Base-by-base conservation (phyloP, 2,113 vertebrate genomes). In the Seriola dumerili region DNA sequence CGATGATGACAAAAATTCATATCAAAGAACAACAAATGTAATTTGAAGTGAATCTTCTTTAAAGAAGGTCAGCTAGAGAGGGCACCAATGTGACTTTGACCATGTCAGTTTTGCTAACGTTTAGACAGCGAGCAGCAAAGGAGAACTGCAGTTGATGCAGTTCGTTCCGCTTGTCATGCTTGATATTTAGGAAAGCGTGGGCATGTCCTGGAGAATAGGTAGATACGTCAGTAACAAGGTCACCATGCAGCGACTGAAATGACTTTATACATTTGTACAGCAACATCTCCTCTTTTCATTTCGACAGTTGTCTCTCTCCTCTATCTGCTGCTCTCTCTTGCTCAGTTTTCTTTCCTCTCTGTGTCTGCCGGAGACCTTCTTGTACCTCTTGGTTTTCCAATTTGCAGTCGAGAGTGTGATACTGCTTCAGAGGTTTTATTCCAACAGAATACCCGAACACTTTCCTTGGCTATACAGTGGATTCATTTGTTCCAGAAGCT, bases 121-220 rank as follows among this genome's bases (percentile, higher is more conserved):
- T 91, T 79, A 79, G 85, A 88, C 83, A 77, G 74, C 83, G 48
- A 44, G 82, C 65, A 1, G 80, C 62, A 64, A 84, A 87, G 76
- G 42, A 66, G 71, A 90, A 86, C 2, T 85, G 81, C 86, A 80
- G 81, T 74, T 79, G 79, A 73, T 86, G 91, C 86, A 89, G 84
- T 86, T 86, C 80, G 84, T 86, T 86, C 80, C 25, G 50, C 87
- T 85, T 92, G 89, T 88, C 90, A 78, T 34, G 70, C 78, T 76
- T 82, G 66, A 81, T 89, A 86, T 91, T 85, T 79, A 36, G 50
- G 52, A 70, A 61, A 85, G 64, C 46, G 63, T 44, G 70, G 57
- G 55, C 25, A 3, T 72, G 81, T 87, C 76, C 74, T 4, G 38
- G 46, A 76, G 84, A 86, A 86, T 70, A 42, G 42, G 65, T 32